Percentiles rank a stretch among this genome's conserved stretches.
Conservation (phyloP, 2,113 vertebrate genomes). For the Cromileptes altivelis region DNA sequence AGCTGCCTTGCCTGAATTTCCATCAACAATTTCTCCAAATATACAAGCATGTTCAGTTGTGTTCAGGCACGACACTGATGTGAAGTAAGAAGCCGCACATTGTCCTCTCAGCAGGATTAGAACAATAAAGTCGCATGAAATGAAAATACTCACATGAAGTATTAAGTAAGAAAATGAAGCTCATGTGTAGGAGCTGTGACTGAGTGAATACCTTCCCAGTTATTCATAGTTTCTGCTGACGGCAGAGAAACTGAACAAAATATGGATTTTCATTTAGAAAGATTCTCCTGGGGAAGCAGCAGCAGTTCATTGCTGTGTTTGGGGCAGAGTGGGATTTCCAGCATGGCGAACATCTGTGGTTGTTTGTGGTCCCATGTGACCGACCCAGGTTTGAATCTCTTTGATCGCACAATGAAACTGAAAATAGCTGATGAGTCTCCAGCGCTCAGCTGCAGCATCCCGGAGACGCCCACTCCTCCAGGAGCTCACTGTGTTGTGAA, state of each 20-base stretch:
- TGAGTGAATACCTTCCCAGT: background rate
- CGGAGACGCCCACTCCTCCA: background rate
- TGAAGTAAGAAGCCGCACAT: background rate
- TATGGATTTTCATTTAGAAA: background rate
- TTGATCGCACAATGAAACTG: background rate
- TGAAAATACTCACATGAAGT: background rate
- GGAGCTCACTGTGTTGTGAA: background rate
- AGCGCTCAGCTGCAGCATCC: background rate
- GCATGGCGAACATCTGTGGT: background rate
- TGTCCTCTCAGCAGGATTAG: background rate
- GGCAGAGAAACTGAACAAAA: background rate
- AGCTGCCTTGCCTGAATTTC: too few relatives aligned
- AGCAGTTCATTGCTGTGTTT: background rate
- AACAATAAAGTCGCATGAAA: background rate
- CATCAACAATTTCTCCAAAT: too few relatives aligned
- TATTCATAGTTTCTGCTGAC: background rate
- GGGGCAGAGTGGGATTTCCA: background rate
- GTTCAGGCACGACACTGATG: too few relatives aligned
- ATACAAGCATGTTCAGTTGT: too few relatives aligned
- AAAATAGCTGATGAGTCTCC: slow-evolving; percentile 3
- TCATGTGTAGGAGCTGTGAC: background rate
- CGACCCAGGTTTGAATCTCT: slow-evolving; percentile 4
- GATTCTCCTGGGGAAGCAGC: background rate
- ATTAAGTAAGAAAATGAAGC: background rate
- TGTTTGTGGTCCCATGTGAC: background rate